Evolutionary conservation across 2,797 vertebrate species (phyloP), one percentile per base, ranked within the genome.

Genomic region (Fratercula arctica): DNA sequence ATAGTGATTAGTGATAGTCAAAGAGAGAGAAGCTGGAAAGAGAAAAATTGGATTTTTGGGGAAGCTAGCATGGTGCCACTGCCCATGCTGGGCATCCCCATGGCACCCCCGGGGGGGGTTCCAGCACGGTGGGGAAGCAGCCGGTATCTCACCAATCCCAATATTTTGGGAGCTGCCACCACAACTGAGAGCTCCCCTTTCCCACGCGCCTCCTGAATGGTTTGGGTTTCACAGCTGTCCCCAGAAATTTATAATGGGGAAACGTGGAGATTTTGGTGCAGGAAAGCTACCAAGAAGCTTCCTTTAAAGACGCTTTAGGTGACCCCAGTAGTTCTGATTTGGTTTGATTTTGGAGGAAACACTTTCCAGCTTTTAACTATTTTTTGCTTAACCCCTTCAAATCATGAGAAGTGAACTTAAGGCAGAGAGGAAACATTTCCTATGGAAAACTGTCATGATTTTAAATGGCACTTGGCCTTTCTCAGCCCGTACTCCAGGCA

Each of bases 91-190:
- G 10, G 12, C 7, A 3, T 63, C 16, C 57, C n/a, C 2, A 1
- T 26, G 75, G 37, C 61, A 72, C 4, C 10, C 57, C 23, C 0
- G 3, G 8, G 25, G 25, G 4, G 4, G 31, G 26, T 76, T 43
- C 43, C 90, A 89, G 69, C 77, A 61, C 0, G 3, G 10, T 3
- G 1, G 25, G 37, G 45, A 64, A 73, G 45, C 45, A 83, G 63
- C 20, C 0, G 0, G n/a, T 0, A 0, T 41, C 33, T 46, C 66
- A n/a, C 69, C 3, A 2, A 85, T 26, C 35, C 43, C 63, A 1
- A 5, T 1, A 8, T 56, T 93, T 89, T 60, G 45, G 74, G 21
- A 89, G 4, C 26, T 95, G 61, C 35, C 45, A 39, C 28, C 45
- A 73, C 39, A 76, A 26, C 21, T 0, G 1, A 74, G 54, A 70